Base-by-base conservation (phyloP, 2,113 vertebrate species). In the Puffinus mauretanicus region DNA sequence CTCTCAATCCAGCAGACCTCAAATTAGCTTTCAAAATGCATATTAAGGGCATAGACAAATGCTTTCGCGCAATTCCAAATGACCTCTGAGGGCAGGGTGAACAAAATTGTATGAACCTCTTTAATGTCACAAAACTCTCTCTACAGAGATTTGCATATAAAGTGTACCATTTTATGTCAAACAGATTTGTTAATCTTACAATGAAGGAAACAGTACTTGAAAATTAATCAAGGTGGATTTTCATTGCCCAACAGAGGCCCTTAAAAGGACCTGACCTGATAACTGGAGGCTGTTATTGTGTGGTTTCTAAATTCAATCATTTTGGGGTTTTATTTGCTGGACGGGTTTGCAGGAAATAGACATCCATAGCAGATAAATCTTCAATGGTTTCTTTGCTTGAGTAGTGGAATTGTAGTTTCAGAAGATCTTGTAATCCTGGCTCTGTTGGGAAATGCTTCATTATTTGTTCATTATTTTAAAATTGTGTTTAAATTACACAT, bases 1-100 rank as follows among this genome's bases (percentile, higher is more conserved):
- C 83, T 94, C 69, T 88, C 72, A 65, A 83, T 85, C 67, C 82
- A 76, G 67, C 82, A 94, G 69, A 79, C 77, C 80, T 92, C 91
- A 97, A 96, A 96, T 95, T 94, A 92, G 90, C 94, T 97, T 97
- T 96, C 96, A 95, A 95, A 96, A 96, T 96, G 92, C 79, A 64
- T 90, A 92, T 92, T 90, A 90, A 95, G 80, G 54, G 80, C 72
- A 83, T 1, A 88, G 91, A 95, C 76, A 95, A 95, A 95, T 78
- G 72, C 83, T 93, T 94, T 94, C 20, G 29, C 91, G 81, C 93
- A 92, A 82, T 95, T 90, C 47, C 49, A 84, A 91, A 69, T 72
- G 93, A 95, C 94, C 97, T 93, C 57, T 42, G 72, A 91, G 92
- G 91, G 89, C 82, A 92, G 92, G 54, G 79, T 83, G 95, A 93